Conservation (phyloP, 2,888 invertebrate genomes). For the Thera britannica region DNA sequence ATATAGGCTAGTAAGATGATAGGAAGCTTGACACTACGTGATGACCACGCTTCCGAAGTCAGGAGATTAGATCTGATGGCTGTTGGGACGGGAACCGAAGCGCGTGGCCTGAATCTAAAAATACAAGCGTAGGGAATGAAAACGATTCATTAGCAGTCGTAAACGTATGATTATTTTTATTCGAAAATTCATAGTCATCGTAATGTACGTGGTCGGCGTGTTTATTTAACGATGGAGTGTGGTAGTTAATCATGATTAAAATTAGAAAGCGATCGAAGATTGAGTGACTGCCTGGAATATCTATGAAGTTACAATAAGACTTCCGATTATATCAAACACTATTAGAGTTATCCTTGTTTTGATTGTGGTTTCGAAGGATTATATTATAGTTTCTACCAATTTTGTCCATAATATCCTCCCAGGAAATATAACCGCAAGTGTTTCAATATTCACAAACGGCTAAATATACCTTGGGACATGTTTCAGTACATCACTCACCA, state of each 20-base stretch:
- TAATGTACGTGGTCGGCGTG: slow-evolving; percentile 19
- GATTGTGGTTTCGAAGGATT: not conserved
- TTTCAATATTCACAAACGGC: too few species aligned
- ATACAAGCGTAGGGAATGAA: slow-evolving; percentile 8
- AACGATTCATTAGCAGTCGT: slow-evolving; percentile 23
- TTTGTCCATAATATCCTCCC: too few species aligned
- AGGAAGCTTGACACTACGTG: slow-evolving; percentile 26
- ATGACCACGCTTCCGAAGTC: slow-evolving; percentile 35
- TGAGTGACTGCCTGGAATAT: slow-evolving; percentile 23
- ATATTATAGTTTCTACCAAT: too few species aligned
- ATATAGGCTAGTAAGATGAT: not conserved
- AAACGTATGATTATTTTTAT: slow-evolving; percentile 24
- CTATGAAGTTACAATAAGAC: slow-evolving; percentile 13
- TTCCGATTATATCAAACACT: not conserved
- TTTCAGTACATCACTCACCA: too few species aligned
- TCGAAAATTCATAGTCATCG: slow-evolving; percentile 12
- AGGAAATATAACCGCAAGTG: too few species aligned
- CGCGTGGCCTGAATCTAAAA: slow-evolving; percentile 35
- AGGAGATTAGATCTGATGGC: slow-evolving; percentile 39
- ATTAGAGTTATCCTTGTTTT: not conserved
- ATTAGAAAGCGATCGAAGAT: slow-evolving; percentile 29
- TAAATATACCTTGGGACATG: too few species aligned
- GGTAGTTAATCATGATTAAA: slow-evolving; percentile 25
- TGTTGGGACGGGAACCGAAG: slow-evolving; percentile 33
- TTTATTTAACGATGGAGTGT: slow-evolving; percentile 24